Conservation (phyloP, 2,113 vertebrate species). For the Oreochromis niloticus region DNA sequence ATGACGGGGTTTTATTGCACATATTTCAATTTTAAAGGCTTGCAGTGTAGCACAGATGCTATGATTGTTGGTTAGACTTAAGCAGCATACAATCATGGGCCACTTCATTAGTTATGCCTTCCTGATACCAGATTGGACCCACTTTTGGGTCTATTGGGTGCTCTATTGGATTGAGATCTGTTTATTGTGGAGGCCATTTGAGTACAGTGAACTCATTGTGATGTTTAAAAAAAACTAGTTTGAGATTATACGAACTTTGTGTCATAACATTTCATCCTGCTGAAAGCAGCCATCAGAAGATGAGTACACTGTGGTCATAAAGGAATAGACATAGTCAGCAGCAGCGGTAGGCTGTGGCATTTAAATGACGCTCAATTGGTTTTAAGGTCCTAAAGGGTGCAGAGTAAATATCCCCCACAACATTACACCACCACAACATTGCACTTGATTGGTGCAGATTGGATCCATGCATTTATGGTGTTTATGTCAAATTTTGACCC, state of each 20-base stretch:
- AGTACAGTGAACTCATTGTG: neutral
- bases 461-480: neutral
- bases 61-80: neutral
- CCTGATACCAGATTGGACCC: neutral
- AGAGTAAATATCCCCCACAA: neutral
- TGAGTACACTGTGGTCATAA: neutral
- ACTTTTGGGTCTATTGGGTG: neutral
- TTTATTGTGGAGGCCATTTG: neutral
- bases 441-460: neutral
- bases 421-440: neutral
- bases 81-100: neutral
- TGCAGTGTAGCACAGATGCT: neutral
- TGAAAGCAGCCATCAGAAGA: neutral
- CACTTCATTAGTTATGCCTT: neutral
- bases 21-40: neutral
- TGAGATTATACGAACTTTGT: neutral
- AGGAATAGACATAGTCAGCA: neutral
- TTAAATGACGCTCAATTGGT: neutral
- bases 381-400: neutral
- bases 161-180: neutral
- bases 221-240: neutral
- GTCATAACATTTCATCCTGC: neutral
- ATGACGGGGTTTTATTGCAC: neutral
- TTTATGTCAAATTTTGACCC: neutral
- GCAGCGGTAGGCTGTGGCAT: neutral